Percentiles rank a stretch among this genome's conserved stretches.
These are phyloP conservation scores for Drosophila aff. DNA, from an alignment of 1,140 invertebrate genomes.

Conservation along the genomic window DNA sequence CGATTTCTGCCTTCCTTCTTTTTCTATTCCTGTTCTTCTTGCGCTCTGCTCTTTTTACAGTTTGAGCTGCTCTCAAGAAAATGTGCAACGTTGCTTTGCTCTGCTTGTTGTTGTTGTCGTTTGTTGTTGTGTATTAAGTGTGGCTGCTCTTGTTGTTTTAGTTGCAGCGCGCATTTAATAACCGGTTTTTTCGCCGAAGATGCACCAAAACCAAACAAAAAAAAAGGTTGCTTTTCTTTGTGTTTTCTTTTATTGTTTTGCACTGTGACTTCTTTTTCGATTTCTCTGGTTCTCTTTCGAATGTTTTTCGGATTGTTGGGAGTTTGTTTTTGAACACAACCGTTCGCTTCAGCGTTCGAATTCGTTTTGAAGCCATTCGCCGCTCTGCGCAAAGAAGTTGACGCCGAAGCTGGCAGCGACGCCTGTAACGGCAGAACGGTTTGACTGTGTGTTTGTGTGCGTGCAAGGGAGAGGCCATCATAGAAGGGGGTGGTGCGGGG, in stretches of 20 bases:
- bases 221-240: conserved; percentile 23
- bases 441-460: conserved; percentile 5
- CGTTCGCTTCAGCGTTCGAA: conserved; percentile 79
- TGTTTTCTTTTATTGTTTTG: conserved; percentile 10
- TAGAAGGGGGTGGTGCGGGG: conserved; percentile 19
- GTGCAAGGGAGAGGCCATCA: conserved; percentile 13
- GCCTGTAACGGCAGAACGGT: conserved; percentile 42
- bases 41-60: conserved; percentile 2
- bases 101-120: conserved; percentile 26
- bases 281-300: conserved; percentile 19
- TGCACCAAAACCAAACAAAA: conserved; percentile 34
- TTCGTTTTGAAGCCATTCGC: conserved; percentile 65
- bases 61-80: conserved; percentile 33
- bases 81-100: conserved; percentile 41
- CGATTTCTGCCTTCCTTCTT: conserved; percentile 11
- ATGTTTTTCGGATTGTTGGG: conserved; percentile 7
- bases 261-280: conserved; percentile 37
- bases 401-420: conserved; percentile 51
- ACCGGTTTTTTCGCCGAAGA: conserved; percentile 37
- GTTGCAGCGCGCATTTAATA: conserved; percentile 63
- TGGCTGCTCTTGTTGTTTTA: conserved; percentile 29
- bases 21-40: neutral
- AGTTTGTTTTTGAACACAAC: conserved; percentile 58
- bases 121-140: conserved; percentile 20
- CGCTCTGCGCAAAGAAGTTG: conserved; percentile 43